phyloP scores from a whole-genome alignment of 2,113 vertebrate genomes.

The Rhegmatorhina hoffmannsi region DNA sequence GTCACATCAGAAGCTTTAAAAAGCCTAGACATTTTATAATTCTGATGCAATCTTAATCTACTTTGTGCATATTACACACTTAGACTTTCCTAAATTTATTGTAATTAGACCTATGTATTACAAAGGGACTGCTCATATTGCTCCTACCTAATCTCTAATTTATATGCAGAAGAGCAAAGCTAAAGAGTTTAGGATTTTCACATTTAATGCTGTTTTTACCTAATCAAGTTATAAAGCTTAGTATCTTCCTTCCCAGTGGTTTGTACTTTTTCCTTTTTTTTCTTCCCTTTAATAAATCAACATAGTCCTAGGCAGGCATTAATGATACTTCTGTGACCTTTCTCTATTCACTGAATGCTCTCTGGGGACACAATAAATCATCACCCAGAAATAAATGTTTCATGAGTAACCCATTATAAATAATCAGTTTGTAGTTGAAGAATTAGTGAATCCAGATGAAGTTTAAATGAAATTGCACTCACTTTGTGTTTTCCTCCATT shows the following conservation, averaged over 20 bases:
- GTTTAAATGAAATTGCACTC: slow-evolving; percentile 28
- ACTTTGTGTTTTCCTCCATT: neutral
- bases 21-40: slow-evolving; percentile 29
- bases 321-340: slow-evolving; percentile 31
- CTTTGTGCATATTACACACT: slow-evolving; percentile 52
- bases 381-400: slow-evolving; percentile 46
- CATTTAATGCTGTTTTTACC: slow-evolving; percentile 61
- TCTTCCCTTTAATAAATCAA: neutral
- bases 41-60: slow-evolving; percentile 46
- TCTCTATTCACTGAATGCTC: slow-evolving; percentile 12
- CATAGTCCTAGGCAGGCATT: neutral
- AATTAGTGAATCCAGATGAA: slow-evolving; percentile 2
- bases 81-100: slow-evolving; percentile 49
- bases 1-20: slow-evolving; percentile 38
- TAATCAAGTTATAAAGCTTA: slow-evolving; percentile 63
- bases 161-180: slow-evolving; percentile 61
- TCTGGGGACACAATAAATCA: slow-evolving; percentile 26
- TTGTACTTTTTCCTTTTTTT: neutral
- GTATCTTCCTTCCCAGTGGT: slow-evolving; percentile 11
- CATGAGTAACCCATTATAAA: slow-evolving; percentile 26
- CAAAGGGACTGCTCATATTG: slow-evolving; percentile 42
- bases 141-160: slow-evolving; percentile 64
- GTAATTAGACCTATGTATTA: slow-evolving; percentile 63
- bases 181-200: slow-evolving; percentile 66
- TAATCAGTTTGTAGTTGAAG: slow-evolving; percentile 24